Evolutionary conservation across 2,113 vertebrate species (phyloP), one percentile per base, ranked within the genome.

Genomic region (Serinus canaria): DNA sequence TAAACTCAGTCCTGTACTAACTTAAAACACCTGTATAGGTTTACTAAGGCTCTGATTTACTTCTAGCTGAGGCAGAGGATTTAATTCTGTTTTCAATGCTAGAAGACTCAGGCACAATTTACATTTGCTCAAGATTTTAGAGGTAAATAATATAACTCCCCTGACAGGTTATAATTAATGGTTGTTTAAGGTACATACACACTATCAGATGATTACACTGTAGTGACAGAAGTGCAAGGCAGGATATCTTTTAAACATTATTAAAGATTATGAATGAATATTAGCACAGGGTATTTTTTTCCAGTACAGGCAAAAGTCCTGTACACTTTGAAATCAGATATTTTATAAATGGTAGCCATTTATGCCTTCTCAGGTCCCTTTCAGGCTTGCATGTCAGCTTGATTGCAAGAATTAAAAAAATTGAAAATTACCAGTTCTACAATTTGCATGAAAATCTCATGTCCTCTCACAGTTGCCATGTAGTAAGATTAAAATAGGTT

Each of bases 81-180:
- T 96, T 93, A 90, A 76, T 27, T 96, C 44, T 91, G 9, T 94
- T 84, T 96, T 93, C 82, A 83, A 74, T 97, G 94, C 95, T 72
- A 73, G 81, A 94, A 85, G 77, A 92, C 64, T 92, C 4, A 3
- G 64, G n/a, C 67, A 58, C 39, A 91, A 90, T 93, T 96, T 81
- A 77, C 75, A 82, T 89, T 79, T 94, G 83, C 76, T 94, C 72
- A 90, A 88, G 87, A 94, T 95, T 97, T 94, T 77, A 82, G 30
- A 94, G 62, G 94, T 89, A 96, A 97, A 96, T 96, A 97, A 96
- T 89, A 73, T 92, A 95, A 96, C 64, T 96, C 39, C 66, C 75
- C 46, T 87, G 67, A 74, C 79, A 97, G 77, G 94, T 94, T 96
- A 95, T 91, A 95, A 97, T 95, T 97, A 97, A 96, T 95, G 95